Evolutionary conservation across 1,140 invertebrate species (phyloP), one percentile per base, ranked within the genome.

Genomic region (Neocloeon triangulifer): DNA sequence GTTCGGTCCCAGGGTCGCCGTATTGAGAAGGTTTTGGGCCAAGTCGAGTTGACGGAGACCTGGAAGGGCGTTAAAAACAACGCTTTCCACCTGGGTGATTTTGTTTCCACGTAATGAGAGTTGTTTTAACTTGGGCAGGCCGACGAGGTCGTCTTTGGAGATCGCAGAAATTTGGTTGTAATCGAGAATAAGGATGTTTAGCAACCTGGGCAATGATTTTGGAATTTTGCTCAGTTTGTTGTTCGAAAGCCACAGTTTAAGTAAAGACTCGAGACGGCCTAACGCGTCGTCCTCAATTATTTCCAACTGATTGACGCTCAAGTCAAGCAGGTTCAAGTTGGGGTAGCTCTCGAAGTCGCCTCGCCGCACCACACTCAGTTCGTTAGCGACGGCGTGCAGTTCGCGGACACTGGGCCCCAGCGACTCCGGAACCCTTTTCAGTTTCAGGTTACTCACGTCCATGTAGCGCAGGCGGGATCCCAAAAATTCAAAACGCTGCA

Each of bases 301-400:
- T 23, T 52, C 53, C 17, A 94, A 62, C 35, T 62, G 56, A 45
- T 89, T 91, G 31, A 73, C 62, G 15, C 76, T 76, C 19, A 92
- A 62, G 43, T 85, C 75, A 16, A 94, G 49, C 17, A 77, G 59
- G 37, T 73, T 72, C 7, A 92, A 49, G 12, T 85, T 51, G 0
- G 82, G 82, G 48, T 88, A 89, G 38, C 80, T 82, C 43, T 85
- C 80, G 34, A 94, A 60, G 43, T 88, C 80, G n/a, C 80, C 78
- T 40, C 77, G 68, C 23, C 66, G 62, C 12, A 92, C 69, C 1
- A 62, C 55, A 30, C 58, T 64, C 25, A 84, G 61, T 38, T 61
- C 63, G 46, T 92, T 92, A 10, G 73, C 69, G 1, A 73, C 64
- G 1, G 89, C 51, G 18, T 72, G 66, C 14, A 92, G 55, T 35